Base-by-base conservation (phyloP, 1,140 invertebrate species). In the Hyposmocoma kahamanoa region DNA sequence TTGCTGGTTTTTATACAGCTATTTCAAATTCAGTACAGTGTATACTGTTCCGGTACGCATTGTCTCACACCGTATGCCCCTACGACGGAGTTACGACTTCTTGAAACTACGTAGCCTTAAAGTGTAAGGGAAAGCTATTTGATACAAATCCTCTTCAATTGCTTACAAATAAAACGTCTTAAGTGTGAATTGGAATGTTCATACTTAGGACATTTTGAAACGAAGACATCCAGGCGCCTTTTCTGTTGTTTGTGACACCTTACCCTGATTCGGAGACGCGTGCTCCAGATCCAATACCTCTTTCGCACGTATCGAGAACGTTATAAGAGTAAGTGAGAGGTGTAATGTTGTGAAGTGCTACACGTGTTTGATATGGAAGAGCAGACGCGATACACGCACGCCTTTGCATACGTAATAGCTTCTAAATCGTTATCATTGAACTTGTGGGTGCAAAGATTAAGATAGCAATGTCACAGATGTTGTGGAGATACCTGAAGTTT, bases 41-140 rank as follows among this genome's bases (percentile, higher is more conserved):
- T 68, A 43, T 54, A 52, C 46, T 72, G 81, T 84, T 83, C 79
- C 82, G 79, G 78, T 74, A 77, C 72, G 67, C 69, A 78, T 78
- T 69, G 81, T 74, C 76, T 77, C 71, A 57, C 69, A 59, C 62
- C 56, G 72, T 74, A 75, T 62, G 62, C 60, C 59, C 52, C 62
- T 65, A 59, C 47, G 50, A 52, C 46, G 62, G 45, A 70, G 62
- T 71, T 82, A 71, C 56, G 70, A 65, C 67, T 62, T 80, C 81
- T 66, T 62, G 59, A 39, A 44, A 59, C 50, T 47, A 44, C 50
- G 44, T 61, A 54, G 60, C 56, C n/a, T 65, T 53, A 50, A 72
- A 79, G 76, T 73, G 78, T 82, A 83, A 85, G 82, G 82, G 82
- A 85, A 85, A 85, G 82, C 82, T 85, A 80, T 82, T 79, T 81